These are phyloP conservation scores for Bradypodion ventrale DNA, from an alignment of 2,797 vertebrate species.

Conservation along the genomic window DNA sequence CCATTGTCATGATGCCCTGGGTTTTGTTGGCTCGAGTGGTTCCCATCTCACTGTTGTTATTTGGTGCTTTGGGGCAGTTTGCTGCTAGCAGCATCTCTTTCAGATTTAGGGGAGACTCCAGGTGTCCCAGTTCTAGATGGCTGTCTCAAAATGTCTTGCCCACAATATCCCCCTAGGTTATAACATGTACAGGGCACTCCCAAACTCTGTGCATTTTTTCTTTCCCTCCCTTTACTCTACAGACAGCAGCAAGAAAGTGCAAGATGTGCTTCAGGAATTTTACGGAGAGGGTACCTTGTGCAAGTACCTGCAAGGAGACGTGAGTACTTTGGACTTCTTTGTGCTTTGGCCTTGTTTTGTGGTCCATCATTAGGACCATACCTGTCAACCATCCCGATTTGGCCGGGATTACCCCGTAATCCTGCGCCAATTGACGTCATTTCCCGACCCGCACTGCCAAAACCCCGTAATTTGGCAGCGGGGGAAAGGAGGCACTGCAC, in stretches of 20 bases:
- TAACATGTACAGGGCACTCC: background rate
- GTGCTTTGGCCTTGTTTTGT: background rate
- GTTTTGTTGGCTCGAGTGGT: background rate
- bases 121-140: no score
- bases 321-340: slow-evolving; percentile 2
- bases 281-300: slow-evolving; percentile 82
- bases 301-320: slow-evolving; percentile 81
- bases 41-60: background rate
- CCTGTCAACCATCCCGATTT: no score
- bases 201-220: no score
- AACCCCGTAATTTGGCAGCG: no score
- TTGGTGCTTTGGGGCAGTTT: background rate
- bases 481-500: no score
- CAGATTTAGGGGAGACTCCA: background rate
- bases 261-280: slow-evolving; percentile 89
- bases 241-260: slow-evolving; percentile 92
- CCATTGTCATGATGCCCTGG: background rate
- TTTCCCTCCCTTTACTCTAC: slow-evolving; percentile 20
- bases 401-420: no score
- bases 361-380: background rate
- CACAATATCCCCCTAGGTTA: background rate
- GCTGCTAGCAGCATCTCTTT: background rate
- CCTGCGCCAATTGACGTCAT: no score
- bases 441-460: no score
- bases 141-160: background rate